Conservation (phyloP, 2,113 vertebrate genomes). For the Oreochromis spilurus region DNA sequence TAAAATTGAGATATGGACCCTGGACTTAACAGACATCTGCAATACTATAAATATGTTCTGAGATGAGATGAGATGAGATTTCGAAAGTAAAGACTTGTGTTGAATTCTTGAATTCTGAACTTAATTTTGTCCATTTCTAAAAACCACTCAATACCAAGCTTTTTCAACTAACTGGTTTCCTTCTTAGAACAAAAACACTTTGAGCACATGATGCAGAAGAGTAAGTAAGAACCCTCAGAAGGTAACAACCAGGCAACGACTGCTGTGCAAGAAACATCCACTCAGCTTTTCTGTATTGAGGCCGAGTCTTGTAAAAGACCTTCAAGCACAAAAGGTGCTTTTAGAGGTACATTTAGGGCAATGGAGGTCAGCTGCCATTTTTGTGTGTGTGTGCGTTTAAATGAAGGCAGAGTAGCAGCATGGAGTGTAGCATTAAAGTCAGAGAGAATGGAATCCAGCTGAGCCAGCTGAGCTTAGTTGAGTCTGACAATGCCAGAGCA, state of each 20-base stretch:
- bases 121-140: neutral
- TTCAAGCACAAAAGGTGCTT: neutral
- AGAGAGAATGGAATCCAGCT: neutral
- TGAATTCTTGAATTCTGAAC: neutral
- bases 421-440: neutral
- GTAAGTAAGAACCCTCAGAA: neutral
- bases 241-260: neutral
- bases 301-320: neutral
- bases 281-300: neutral
- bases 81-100: neutral
- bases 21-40: neutral
- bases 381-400: neutral
- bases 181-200: neutral
- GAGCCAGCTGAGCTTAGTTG: neutral
- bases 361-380: neutral
- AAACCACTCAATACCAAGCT: neutral
- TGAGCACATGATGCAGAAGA: neutral
- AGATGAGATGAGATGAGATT: neutral
- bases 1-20: neutral
- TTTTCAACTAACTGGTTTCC: neutral
- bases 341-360: neutral
- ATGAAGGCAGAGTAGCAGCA: neutral
- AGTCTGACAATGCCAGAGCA: neutral
- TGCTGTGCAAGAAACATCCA: neutral
- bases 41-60: neutral